phyloP scores from a whole-genome alignment of 2,113 vertebrate species.

The Tursiops truncatus region DNA sequence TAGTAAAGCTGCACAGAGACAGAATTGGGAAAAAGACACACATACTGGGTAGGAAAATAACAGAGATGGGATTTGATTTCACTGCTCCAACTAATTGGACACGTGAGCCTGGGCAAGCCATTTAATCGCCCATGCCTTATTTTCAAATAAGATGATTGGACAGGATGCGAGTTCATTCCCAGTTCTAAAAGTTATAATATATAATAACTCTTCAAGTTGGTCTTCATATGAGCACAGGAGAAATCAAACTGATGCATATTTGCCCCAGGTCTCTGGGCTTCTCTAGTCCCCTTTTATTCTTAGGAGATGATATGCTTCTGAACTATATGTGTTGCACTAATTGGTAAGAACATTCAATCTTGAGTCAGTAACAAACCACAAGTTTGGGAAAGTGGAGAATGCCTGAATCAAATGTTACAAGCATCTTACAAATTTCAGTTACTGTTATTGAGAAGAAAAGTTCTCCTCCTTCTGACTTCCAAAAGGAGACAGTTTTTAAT shows the following conservation, averaged over 20 bases:
- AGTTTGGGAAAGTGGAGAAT: background rate
- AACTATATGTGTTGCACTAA: background rate
- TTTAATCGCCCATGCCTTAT: slow-evolving; percentile 37
- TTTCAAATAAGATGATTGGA: slow-evolving; percentile 37
- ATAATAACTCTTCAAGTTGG: background rate
- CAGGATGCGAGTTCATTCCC: background rate
- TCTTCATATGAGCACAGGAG: background rate
- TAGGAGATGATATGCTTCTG: background rate
- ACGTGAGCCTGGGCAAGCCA: background rate
- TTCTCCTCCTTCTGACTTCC: background rate
- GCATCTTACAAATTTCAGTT: background rate
- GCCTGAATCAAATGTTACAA: background rate
- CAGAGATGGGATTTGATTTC: background rate
- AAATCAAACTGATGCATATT: background rate
- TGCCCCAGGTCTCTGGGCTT: background rate
- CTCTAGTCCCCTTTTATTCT: background rate
- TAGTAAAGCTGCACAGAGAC: background rate
- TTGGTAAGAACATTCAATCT: background rate
- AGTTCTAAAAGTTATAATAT: slow-evolving; percentile 7
- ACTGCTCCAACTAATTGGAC: background rate
- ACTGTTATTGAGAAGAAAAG: background rate
- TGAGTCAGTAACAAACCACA: background rate
- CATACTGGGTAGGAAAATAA: background rate
- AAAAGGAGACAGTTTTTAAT: slow-evolving; percentile 20
- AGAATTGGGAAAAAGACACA: background rate